Base-by-base conservation (phyloP, 1,140 invertebrate species). In the Pygmarrhopalites habei region DNA sequence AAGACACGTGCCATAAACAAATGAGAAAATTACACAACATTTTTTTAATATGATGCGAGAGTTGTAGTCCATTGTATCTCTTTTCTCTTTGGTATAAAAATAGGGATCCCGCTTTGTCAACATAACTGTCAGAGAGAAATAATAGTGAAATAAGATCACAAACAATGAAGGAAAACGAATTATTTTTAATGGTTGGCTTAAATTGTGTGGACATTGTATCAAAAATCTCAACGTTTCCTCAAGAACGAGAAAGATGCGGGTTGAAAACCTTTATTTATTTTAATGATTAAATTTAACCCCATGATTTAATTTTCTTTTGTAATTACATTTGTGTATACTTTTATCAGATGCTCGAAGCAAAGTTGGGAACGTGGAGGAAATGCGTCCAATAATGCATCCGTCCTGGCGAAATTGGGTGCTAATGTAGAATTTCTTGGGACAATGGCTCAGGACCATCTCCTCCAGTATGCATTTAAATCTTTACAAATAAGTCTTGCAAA, bases 341-440 rank as follows among this genome's bases (percentile, higher is more conserved):
- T 58, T 65, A 71, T 47, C 65, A 84, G 83, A 72, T 83, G 80
- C 59, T 46, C 78, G 4, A 79, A 81, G 29, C 81, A 81, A 43
- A 74, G 74, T 60, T 85, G 82, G 83, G 79, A 82, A 72, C 75
- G 83, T 69, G 86, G 86, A 23, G 86, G 86, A 30, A 86, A 86
- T 78, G 85, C 85, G 14, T 79, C 84, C 17, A 87, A 88, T 69
- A 82, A 80, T 55, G 82, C 82, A 62, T 82, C 82, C 1, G 84
- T 86, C 12, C 68, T 87, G 51, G 78, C 81, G 0, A 74, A 81
- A 17, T 71, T 86, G 12, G 83, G 81, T 17, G 59, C 53, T 12
- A 26, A 58, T n/a, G 60, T 65, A 10, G 69, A 70, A 64, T 67
- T 64, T 51, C 56, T 70, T 17, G 65, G 65, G 25, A 67, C 65